A percentile compares a stretch with the other conserved stretches of the same genome.
These are phyloP conservation scores for Acleris cristana DNA, from an alignment of 2,888 invertebrate genomes.

Conservation along the genomic window DNA sequence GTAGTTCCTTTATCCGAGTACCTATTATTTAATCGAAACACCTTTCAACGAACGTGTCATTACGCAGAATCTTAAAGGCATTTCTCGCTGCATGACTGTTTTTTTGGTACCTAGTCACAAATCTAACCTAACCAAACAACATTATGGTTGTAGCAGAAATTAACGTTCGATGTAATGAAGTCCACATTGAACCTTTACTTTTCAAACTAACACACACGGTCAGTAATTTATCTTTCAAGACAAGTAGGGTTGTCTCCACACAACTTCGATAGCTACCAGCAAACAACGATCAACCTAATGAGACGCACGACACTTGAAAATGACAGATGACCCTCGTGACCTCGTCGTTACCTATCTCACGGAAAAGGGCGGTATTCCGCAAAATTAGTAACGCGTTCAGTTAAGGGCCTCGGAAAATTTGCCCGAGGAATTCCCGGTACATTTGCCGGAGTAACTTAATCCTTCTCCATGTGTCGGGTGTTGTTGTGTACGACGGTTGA, in stretches of 20 bases:
- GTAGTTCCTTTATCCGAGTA: too few species aligned
- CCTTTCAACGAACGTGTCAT: too few species aligned
- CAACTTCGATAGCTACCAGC: conserved; percentile 15
- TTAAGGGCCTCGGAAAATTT: conserved; percentile 62
- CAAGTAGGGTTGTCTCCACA: conserved; percentile 6
- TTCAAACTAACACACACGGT: conserved; percentile 4
- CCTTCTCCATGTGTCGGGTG: conserved; percentile 30
- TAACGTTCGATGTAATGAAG: too few species aligned
- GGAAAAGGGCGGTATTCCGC: conserved; percentile 60
- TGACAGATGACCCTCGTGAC: conserved; percentile 65
- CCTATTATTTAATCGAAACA: too few species aligned
- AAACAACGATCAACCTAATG: conserved; percentile 33
- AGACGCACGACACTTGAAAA: conserved; percentile 52
- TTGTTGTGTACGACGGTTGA: conserved; percentile 27
- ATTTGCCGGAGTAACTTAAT: conserved; percentile 53
- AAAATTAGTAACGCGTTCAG: conserved; percentile 71
- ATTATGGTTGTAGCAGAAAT: too few species aligned
- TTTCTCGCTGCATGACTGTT: too few species aligned
- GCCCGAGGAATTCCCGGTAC: conserved; percentile 56
- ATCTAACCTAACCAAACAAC: too few species aligned
- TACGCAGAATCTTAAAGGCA: too few species aligned
- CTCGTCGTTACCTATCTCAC: conserved; percentile 58
- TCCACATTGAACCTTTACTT: neutral
- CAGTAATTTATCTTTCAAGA: conserved; percentile 13
- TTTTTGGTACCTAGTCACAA: too few species aligned